These are phyloP conservation scores for Aphelocoma coerulescens DNA, from an alignment of 2,113 vertebrate genomes.

Conservation along the genomic window DNA sequence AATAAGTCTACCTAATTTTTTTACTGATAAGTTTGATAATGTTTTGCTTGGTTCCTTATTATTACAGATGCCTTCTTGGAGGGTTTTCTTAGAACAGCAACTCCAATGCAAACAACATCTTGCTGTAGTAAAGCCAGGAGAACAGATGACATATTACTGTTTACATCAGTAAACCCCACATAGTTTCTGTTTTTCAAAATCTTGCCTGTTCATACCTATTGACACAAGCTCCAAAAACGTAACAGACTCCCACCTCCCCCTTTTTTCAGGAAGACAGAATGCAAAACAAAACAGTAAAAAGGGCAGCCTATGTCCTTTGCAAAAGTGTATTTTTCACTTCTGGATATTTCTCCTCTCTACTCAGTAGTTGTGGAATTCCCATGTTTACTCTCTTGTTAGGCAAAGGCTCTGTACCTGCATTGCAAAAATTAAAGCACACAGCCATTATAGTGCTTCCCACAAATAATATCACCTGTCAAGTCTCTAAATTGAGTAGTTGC, in stretches of 20 bases:
- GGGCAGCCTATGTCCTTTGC: background rate
- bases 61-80: background rate
- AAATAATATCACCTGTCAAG: background rate
- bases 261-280: background rate
- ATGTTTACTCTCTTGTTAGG: background rate
- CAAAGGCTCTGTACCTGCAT: background rate
- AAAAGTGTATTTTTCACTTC: background rate
- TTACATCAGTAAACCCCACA: background rate
- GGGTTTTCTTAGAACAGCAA: background rate
- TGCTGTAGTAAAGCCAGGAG: constrained; percentile 5
- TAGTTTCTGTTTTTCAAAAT: background rate
- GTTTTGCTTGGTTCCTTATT: background rate
- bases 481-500: background rate
- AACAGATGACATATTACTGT: background rate
- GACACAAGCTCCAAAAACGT: background rate
- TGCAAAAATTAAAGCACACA: background rate
- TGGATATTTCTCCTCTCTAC: background rate
- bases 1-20: background rate
- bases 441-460: background rate
- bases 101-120: background rate
- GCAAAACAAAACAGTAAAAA: background rate
- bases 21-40: background rate
- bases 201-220: background rate
- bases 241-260: background rate
- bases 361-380: background rate